Evolutionary conservation across 2,113 vertebrate species (phyloP).

Genomic region (Pimephales promelas): DNA sequence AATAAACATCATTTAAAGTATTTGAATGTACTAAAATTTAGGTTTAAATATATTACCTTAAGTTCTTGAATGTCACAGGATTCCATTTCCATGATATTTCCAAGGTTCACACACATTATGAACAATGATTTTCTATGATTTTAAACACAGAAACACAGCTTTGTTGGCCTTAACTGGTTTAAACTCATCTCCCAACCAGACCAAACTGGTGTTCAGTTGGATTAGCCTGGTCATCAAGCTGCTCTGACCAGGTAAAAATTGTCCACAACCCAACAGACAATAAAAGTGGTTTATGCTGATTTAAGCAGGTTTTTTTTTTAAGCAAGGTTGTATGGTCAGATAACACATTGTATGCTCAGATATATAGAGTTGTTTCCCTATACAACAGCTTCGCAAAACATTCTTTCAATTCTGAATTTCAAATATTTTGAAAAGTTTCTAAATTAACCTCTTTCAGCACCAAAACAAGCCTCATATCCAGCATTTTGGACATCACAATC

Average conservation of each 20-base stretch:
- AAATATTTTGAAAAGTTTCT: constrained; percentile 14
- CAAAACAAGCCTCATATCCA: neutral
- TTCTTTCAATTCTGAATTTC: neutral
- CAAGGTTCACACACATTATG: neutral
- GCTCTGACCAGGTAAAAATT: neutral
- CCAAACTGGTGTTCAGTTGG: neutral
- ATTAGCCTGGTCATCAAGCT: neutral
- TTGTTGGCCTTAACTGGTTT: neutral
- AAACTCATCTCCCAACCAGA: neutral
- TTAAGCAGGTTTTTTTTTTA: neutral
- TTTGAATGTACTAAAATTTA: neutral
- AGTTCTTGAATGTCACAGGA: neutral
- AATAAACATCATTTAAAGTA: neutral
- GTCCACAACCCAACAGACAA: neutral
- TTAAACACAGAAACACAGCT: neutral
- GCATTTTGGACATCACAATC: neutral
- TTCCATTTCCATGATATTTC: neutral
- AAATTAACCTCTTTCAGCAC: neutral
- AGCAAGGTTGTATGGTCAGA: neutral
- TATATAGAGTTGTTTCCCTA: neutral
- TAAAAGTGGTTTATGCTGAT: neutral
- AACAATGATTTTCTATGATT: neutral
- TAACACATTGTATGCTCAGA: neutral
- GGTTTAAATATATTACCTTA: neutral
- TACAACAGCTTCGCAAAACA: neutral